Evolutionary conservation across 2,797 vertebrate genomes (phyloP).

Genomic region (Aphelocoma californica): DNA sequence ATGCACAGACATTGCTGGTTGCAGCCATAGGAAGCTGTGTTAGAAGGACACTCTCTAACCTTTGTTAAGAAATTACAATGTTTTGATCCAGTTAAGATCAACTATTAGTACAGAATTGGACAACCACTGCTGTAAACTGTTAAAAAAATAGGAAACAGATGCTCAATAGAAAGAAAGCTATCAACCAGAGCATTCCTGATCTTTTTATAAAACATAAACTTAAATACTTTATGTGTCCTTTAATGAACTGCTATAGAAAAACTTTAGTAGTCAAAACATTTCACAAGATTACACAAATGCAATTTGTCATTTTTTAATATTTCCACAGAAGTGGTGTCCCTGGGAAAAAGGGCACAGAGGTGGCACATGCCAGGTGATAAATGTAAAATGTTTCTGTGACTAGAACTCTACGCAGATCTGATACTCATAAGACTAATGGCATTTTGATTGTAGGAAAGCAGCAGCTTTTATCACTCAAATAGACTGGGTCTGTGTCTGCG

Average conservation of each 20-base stretch:
- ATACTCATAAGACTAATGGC: constrained; percentile 30
- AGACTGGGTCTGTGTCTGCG: not conserved
- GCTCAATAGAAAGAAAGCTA: constrained; percentile 71
- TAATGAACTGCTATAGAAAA: constrained; percentile 80
- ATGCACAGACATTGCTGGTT: constrained; percentile 63
- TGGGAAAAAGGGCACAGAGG: constrained; percentile 63
- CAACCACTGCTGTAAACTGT: constrained; percentile 67
- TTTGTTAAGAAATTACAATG: constrained; percentile 76
- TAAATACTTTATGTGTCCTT: constrained; percentile 78
- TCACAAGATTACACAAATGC: constrained; percentile 71
- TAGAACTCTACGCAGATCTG: not conserved
- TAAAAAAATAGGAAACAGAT: constrained; percentile 80
- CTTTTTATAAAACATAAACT: constrained; percentile 81
- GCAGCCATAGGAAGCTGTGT: constrained; percentile 72
- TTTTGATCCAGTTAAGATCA: constrained; percentile 77
- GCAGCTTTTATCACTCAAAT: constrained; percentile 54
- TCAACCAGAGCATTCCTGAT: constrained; percentile 77
- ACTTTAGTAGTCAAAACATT: constrained; percentile 80
- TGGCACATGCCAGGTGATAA: constrained; percentile 63
- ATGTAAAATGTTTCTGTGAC: constrained; percentile 23
- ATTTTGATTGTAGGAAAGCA: constrained; percentile 40
- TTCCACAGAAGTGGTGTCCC: constrained; percentile 60
- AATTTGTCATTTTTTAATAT: constrained; percentile 75
- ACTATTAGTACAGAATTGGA: constrained; percentile 74
- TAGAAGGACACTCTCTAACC: constrained; percentile 71